phyloP scores from a whole-genome alignment of 2,113 vertebrate genomes.

The Terrapene triunguis region DNA sequence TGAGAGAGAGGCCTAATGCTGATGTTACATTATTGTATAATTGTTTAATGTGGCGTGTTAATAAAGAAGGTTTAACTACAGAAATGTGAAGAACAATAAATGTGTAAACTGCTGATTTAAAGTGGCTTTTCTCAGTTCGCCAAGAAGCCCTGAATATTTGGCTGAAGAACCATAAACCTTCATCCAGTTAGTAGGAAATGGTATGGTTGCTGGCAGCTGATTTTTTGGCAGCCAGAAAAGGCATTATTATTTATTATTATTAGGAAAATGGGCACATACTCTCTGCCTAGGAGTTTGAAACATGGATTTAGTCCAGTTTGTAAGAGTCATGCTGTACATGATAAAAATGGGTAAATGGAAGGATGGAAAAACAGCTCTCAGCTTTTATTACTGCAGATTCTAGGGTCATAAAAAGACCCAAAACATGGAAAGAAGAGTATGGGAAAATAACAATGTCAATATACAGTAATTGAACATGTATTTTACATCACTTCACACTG shows the following conservation, averaged over 20 bases:
- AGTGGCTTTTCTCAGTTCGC: neutral
- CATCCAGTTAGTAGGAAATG: constrained; percentile 1
- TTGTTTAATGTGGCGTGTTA: neutral
- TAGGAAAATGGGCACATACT: constrained; percentile 36
- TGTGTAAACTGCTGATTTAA: neutral
- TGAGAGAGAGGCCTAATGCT: neutral
- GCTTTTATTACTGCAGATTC: constrained; percentile 59
- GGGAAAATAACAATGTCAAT: constrained; percentile 5
- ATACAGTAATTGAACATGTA: neutral
- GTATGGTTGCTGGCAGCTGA: constrained; percentile 16
- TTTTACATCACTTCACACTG: constrained; percentile 20
- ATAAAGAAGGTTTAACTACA: neutral
- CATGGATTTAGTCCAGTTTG: constrained; percentile 43
- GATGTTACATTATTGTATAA: neutral
- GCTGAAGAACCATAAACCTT: constrained; percentile 10
- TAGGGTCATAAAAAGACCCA: constrained; percentile 42
- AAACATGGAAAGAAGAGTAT: constrained; percentile 12
- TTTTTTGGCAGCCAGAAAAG: constrained; percentile 52
- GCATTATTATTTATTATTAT: constrained; percentile 30
- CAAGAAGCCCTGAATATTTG: constrained; percentile 10
- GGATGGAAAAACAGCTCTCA: constrained; percentile 27
- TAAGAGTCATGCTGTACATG: constrained; percentile 3
- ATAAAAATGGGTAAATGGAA: constrained; percentile 64
- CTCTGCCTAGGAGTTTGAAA: constrained; percentile 37
- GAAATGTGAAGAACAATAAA: neutral